Evolutionary conservation across 2,113 vertebrate genomes (phyloP).

Genomic region (Hyperopisus bebe): DNA sequence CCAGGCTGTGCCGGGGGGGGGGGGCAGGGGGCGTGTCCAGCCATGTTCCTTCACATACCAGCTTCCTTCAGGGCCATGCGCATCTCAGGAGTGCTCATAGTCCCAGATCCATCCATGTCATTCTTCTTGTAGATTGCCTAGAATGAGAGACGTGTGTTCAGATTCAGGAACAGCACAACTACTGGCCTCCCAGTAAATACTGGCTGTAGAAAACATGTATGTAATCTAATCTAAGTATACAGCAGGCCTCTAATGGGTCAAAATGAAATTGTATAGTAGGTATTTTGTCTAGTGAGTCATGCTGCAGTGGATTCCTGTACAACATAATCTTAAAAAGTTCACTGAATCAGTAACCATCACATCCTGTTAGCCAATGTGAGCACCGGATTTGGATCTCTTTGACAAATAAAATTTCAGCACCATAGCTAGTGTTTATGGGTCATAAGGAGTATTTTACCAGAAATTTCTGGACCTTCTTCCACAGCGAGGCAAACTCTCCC

Average conservation of each 20-base stretch:
- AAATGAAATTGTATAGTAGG: background rate
- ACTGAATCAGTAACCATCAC: background rate
- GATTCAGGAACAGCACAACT: background rate
- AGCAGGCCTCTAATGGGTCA: background rate
- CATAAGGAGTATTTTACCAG: constrained; percentile 59
- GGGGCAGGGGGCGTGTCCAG: background rate
- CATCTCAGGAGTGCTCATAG: constrained; percentile 65
- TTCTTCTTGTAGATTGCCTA: constrained; percentile 63
- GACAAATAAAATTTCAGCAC: background rate
- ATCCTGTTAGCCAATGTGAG: background rate
- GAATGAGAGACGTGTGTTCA: background rate
- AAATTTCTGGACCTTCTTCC: constrained; percentile 81
- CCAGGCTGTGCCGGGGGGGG: background rate
- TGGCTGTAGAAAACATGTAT: background rate
- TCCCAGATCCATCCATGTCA: constrained; percentile 54
- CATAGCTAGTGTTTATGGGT: background rate
- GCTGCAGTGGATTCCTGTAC: background rate
- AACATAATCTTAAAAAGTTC: background rate
- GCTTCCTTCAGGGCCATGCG: constrained; percentile 59
- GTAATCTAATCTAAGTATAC: background rate
- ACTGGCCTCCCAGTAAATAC: background rate
- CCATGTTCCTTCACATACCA: constrained; percentile 40
- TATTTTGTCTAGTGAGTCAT: background rate
- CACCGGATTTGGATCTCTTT: background rate
- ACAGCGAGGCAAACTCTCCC: constrained; percentile 72